Conservation (phyloP, 2,888 invertebrate species). For the Zeuzera pyrina region DNA sequence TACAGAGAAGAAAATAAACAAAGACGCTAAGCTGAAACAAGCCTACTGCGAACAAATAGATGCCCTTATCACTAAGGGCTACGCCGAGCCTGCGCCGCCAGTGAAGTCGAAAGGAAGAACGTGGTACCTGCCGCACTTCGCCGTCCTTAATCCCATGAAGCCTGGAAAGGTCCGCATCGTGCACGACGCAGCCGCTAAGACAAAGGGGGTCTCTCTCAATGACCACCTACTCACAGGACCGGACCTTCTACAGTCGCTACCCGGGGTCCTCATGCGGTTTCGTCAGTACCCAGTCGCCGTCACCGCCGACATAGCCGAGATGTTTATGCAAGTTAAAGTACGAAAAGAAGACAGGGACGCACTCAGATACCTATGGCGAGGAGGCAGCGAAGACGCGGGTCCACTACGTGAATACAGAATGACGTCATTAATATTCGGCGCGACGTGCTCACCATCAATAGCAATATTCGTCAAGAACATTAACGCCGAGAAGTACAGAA, state of each 20-base stretch:
- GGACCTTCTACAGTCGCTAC: constrained; percentile 4
- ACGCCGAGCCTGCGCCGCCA: too few species aligned
- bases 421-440: constrained; percentile 15
- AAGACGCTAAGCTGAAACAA: too few species aligned
- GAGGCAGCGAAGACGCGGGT: neutral
- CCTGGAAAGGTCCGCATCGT: constrained; percentile 13
- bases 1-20: too few species aligned
- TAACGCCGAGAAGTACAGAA: constrained; percentile 8
- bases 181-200: constrained; percentile 17
- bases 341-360: constrained; percentile 2
- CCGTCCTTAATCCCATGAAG: constrained; percentile 11
- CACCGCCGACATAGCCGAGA: constrained; percentile 17
- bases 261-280: constrained; percentile 21
- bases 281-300: constrained; percentile 25
- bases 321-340: constrained; percentile 3
- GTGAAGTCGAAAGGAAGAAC: too few species aligned
- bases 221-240: constrained; percentile 14
- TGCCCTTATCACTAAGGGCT: too few species aligned
- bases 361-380: constrained; percentile 4
- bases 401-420: constrained; percentile 7
- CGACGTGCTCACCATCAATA: constrained; percentile 11
- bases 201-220: constrained; percentile 12
- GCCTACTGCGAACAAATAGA: too few species aligned
- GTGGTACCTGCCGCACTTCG: constrained; percentile 15
- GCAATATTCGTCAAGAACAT: constrained; percentile 10